These are phyloP conservation scores for Pedionomus torquatus DNA, from an alignment of 2,113 vertebrate genomes.

Conservation along the genomic window DNA sequence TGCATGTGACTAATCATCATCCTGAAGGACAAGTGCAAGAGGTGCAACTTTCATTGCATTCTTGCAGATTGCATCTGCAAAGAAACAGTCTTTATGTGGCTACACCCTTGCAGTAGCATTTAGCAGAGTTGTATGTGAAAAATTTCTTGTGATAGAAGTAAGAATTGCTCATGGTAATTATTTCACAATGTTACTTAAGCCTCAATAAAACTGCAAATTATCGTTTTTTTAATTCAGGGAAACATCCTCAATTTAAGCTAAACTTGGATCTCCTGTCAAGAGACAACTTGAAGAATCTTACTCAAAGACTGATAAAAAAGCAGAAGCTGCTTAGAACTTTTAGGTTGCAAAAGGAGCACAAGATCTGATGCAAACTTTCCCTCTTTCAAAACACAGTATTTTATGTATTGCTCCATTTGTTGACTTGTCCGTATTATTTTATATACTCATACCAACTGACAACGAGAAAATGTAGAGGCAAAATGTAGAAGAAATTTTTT, in stretches of 20 bases:
- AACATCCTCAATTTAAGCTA: neutral
- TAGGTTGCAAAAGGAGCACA: neutral
- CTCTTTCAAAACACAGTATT: constrained; percentile 38
- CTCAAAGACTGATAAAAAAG: constrained; percentile 17
- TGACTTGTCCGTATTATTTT: constrained; percentile 49
- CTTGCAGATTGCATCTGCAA: neutral
- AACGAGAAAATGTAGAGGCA: constrained; percentile 31
- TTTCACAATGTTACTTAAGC: neutral
- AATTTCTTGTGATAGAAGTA: neutral
- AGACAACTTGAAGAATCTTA: constrained; percentile 15
- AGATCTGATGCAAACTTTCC: neutral
- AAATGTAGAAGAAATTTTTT: constrained; percentile 57
- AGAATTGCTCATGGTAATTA: neutral
- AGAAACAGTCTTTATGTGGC: neutral
- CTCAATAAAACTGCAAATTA: neutral
- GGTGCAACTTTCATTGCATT: neutral
- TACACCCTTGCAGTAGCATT: neutral
- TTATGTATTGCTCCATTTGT: constrained; percentile 49
- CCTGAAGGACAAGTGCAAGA: neutral
- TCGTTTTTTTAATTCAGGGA: neutral
- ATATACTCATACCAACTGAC: neutral
- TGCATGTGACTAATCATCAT: neutral
- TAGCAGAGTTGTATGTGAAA: neutral
- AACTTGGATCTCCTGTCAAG: neutral
- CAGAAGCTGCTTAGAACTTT: constrained; percentile 15